Base-by-base conservation (phyloP, 2,797 vertebrate species). In the Apogon talboti region DNA sequence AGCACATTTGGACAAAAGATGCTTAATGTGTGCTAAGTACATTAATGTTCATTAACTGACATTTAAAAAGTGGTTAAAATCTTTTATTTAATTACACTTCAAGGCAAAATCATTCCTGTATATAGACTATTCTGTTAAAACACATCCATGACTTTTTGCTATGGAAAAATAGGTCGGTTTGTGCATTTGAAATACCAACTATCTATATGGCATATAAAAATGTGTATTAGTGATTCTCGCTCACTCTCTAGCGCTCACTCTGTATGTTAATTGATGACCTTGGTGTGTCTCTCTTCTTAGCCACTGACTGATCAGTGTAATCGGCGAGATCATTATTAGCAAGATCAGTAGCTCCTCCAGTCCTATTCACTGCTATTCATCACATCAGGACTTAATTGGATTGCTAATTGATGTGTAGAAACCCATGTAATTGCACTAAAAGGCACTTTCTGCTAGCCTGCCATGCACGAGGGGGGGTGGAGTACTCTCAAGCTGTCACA, bases 341-440 rank as follows among this genome's bases (percentile, higher is more conserved):
- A 61, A 91, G 86, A 93, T 91, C 90, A 90, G 83, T 81, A 81
- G 81, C 85, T 89, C 87, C 71, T 84, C 80, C 74, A 73, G 87
- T 85, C 66, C 81, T 65, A 79, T 87, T 84, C 89, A 67, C 72
- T 14, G 66, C 91, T 83, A 93, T 94, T 93, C 91, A 93, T 94
- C 91, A 94, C 87, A 91, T 91, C 89, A 81, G 63, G 85, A 79
- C 89, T 86, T 93, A 92, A 93, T 93, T 92, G 89, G 86, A 91
- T 90, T 89, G 90, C 87, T 93, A 94, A 93, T 92, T 93, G 90
- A 93, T 93, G 92, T 93, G 90, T 90, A 91, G 92, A 92, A 93
- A 91, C 85, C 86, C 86, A 90, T 91, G 90, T 91, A 92, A 93
- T 92, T 93, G 91, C 89, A 88, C 90, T 92, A 91, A 90, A 90